Evolutionary conservation across 64 coral and sea anemone genomes (phyloP).

Genomic region (Actinia equina): DNA sequence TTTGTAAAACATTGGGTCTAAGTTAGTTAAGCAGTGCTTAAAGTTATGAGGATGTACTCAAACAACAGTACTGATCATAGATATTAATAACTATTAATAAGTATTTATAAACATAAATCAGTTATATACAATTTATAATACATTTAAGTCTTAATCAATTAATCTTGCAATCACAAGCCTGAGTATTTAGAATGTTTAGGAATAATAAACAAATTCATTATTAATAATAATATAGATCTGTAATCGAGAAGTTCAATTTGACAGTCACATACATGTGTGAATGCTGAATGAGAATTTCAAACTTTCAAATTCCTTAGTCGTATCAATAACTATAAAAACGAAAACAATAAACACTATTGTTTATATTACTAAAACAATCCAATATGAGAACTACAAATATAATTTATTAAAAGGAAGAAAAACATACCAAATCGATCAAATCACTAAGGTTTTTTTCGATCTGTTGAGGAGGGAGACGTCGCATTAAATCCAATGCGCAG

Average conservation of each 20-base stretch:
- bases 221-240: too few relatives aligned
- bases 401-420: not conserved
- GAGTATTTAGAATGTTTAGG: not conserved
- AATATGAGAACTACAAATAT: not conserved
- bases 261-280: not conserved
- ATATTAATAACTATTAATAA: too few relatives aligned
- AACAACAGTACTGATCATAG: too few relatives aligned
- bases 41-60: too few relatives aligned
- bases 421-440: conserved; percentile 96
- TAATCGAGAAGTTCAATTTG: too few relatives aligned
- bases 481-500: conserved; percentile 98
- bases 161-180: not conserved
- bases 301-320: not conserved
- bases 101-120: too few relatives aligned
- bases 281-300: not conserved
- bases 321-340: not conserved
- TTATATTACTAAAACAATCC: not conserved
- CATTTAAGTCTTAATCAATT: too few relatives aligned
- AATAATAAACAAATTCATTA: not conserved
- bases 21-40: too few relatives aligned
- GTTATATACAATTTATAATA: too few relatives aligned
- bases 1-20: too few relatives aligned
- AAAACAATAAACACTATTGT: not conserved
- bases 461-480: conserved; percentile 94
- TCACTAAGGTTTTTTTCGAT: conserved; percentile 99